Evolutionary conservation across 2,113 vertebrate genomes (phyloP).

Genomic region (Nycticorax nycticorax): DNA sequence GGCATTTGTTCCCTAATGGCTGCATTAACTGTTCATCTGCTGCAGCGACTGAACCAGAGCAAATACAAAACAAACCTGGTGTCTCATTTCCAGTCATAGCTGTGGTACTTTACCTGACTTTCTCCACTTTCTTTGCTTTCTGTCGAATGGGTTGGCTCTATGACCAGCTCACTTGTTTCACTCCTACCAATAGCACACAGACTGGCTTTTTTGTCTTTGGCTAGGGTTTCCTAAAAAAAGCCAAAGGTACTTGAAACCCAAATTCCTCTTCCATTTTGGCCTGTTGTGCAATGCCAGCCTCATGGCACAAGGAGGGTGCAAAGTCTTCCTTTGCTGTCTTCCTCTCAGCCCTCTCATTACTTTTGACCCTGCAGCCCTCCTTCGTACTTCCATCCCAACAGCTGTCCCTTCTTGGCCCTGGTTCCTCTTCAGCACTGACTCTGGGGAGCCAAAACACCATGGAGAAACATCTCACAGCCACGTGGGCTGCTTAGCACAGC

Average conservation of each 20-base stretch:
- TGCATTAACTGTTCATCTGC: slow-evolving; percentile 26
- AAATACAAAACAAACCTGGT: background rate
- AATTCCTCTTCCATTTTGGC: background rate
- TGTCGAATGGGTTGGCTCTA: background rate
- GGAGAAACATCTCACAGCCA: background rate
- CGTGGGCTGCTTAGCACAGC: background rate
- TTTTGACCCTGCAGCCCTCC: background rate
- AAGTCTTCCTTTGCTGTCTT: background rate
- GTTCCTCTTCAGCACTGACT: background rate
- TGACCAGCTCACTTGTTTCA: background rate
- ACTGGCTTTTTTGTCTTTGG: background rate
- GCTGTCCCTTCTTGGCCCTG: background rate
- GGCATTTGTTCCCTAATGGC: background rate
- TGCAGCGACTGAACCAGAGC: background rate
- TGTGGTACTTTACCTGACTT: background rate
- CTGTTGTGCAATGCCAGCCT: background rate
- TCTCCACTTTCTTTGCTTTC: background rate
- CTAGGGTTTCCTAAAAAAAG: background rate
- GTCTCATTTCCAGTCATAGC: background rate
- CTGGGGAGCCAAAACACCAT: background rate
- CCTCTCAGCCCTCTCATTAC: background rate
- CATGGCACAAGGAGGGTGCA: background rate
- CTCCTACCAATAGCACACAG: background rate
- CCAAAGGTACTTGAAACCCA: background rate
- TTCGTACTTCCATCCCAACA: background rate